A percentile compares a stretch with the other conserved stretches of the same genome.
These are phyloP conservation scores for Merodon equestris DNA, from an alignment of 2,888 invertebrate genomes.

Conservation along the genomic window DNA sequence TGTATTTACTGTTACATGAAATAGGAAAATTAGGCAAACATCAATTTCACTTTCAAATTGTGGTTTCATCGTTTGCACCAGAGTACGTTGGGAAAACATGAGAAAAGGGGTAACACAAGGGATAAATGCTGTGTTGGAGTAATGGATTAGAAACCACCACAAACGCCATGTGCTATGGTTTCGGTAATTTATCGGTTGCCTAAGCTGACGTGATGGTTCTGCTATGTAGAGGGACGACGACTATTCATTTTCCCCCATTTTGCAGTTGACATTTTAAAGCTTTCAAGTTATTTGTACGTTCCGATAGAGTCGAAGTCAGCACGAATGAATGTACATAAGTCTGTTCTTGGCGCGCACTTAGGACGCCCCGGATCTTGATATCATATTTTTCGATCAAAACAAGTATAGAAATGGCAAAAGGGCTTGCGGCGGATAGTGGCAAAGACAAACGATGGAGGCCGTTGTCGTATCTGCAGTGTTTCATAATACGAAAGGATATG, in stretches of 20 bases:
- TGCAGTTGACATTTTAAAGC: too few relatives aligned
- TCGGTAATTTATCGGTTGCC: conserved; percentile 41
- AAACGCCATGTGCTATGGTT: conserved; percentile 7
- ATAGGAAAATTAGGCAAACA: conserved; percentile 41
- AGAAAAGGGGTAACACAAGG: too few relatives aligned
- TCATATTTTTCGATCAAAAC: too few relatives aligned
- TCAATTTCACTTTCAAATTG: conserved; percentile 52
- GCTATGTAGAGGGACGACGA: conserved; percentile 14
- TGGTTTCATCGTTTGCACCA: conserved; percentile 1
- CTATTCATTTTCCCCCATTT: conserved; percentile 17
- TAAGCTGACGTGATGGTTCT: conserved; percentile 15
- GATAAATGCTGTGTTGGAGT: not conserved
- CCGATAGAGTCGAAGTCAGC: too few relatives aligned
- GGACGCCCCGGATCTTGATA: not conserved
- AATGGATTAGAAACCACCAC: conserved; percentile 20
- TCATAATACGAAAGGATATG: conserved; percentile 46
- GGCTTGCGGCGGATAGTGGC: too few relatives aligned
- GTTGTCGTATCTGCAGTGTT: conserved; percentile 36
- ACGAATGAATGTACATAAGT: too few relatives aligned
- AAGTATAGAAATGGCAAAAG: too few relatives aligned
- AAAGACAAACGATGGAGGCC: not conserved
- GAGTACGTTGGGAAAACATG: too few relatives aligned
- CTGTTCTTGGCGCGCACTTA: not conserved
- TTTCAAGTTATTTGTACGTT: too few relatives aligned
- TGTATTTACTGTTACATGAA: not conserved